Evolutionary conservation across 2,888 invertebrate species (phyloP), one percentile per base, ranked within the genome.

Genomic region (Arge pagana): DNA sequence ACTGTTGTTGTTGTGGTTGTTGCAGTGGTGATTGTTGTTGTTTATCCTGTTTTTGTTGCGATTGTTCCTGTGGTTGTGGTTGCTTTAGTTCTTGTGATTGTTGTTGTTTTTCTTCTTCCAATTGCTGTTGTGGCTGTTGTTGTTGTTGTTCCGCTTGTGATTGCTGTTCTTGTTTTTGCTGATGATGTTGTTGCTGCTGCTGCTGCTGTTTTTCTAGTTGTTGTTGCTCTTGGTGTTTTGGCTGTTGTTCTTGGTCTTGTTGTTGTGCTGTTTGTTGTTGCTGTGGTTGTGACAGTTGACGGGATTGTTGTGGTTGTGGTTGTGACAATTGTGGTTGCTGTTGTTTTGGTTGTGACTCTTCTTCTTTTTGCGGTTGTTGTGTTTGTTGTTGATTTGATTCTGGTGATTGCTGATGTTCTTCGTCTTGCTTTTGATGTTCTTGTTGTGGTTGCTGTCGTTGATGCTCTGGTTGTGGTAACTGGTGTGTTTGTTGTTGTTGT

Each of bases 111-210:
- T 66, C 74, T n/a, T n/a, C n/a, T n/a, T n/a, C n/a, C n/a, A n/a
- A n/a, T 15, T 75, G 71, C 16, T 68, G 68, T 4, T 70, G 69
- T 10, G 65, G 66, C 0, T 68, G 68, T 30, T 68, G 70, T 3
- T 68, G 65, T 18, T 66, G 64, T n/a, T 72, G 74, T 4, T 75
- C 77, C 10, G 77, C 76, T 43, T 79, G 79, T 59, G 79, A 79
- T 57, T 77, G 72, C 50, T 78, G 77, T 52, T 77, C 71, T 53
- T 80, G 74, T 45, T 77, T 65, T 24, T 72, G 72, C 48, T 77
- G 79, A 39, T 78, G 79, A 49, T 79, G 80, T 35, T 81, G 80
- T 52, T 80, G 80, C 45, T 77, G 71, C 16, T 76, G 79, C 55
- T 70, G 74, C 50, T 16, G 61, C 24, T 33, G 60, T 1, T 45